Base-by-base conservation (phyloP, 2,888 invertebrate genomes). In the Meteorus cinctellus region DNA sequence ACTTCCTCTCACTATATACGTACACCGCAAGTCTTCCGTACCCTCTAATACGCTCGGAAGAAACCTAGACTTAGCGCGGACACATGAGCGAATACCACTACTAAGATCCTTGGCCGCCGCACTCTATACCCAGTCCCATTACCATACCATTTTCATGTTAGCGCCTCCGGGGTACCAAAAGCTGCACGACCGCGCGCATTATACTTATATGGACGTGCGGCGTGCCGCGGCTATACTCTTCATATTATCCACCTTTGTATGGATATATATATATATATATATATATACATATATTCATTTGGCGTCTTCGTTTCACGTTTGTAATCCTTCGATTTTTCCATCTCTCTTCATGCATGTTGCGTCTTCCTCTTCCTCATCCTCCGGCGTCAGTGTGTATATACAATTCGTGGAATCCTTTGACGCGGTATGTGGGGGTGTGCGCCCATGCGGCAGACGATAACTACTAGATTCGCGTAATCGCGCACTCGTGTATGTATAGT, bases 61-160 rank as follows among this genome's bases (percentile, higher is more conserved):
- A 84, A 83, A 79, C 82, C 83, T 83, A 83, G 82, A 83, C 83
- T 83, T 80, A 81, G 79, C 81, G 81, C 79, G 80, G 80, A 80
- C 82, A 78, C 31, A 29, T 68, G 14, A 24, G 48, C 16, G 31
- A 16, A 55, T 8, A 60, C 55, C 19, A 55, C 55, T 16, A 48
- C 16, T n/a, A 48, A n/a, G n/a, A 48, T 19, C 19, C 19, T 19
- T 19, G 19, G 55, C 19, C 55, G 19, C 8, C n/a, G 1, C 19
- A 19, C 72, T 69, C 75, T 66, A 66, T 74, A 60, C 62, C 72
- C 75, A 63, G 59, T 74, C 73, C 84, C 82, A 88, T 88, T 88
- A 88, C 86, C 88, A 87, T 88, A 87, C 85, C 85, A 86, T 86
- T 86, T 86, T 86, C 86, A 88, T 86, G 87, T 87, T 87, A 85